These are phyloP conservation scores for Trileptium ribeirensis DNA, from an alignment of 2,888 invertebrate genomes.

Conservation along the genomic window DNA sequence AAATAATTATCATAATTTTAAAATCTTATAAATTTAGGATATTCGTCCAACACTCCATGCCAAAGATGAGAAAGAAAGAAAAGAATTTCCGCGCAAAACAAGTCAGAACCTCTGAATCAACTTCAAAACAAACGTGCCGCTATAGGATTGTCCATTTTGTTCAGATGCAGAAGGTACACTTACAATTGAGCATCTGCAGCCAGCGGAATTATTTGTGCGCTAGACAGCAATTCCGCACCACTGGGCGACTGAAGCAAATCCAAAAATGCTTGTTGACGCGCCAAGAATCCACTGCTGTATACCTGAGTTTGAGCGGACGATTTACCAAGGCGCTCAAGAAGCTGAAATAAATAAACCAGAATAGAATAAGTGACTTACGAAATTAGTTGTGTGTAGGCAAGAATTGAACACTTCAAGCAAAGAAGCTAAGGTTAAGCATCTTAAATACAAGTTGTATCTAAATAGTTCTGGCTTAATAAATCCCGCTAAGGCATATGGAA, in stretches of 20 bases:
- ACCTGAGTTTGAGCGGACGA: not conserved
- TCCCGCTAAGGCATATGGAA: no score
- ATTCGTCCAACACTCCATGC: not conserved
- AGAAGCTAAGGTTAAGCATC: no score
- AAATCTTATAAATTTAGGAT: no score
- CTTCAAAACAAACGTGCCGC: no score
- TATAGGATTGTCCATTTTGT: not conserved
- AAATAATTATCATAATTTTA: no score
- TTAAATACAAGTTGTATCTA: no score
- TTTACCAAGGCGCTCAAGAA: constrained; percentile 20
- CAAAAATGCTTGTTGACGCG: constrained; percentile 67
- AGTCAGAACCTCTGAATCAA: not conserved
- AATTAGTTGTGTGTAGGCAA: no score
- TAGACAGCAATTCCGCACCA: constrained; percentile 60
- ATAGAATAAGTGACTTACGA: no score
- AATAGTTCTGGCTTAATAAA: no score
- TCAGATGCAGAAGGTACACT: constrained; percentile 42
- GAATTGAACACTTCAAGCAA: no score
- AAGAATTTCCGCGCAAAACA: not conserved
- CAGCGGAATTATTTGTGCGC: constrained; percentile 59
- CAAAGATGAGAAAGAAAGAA: not conserved
- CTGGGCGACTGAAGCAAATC: constrained; percentile 62
- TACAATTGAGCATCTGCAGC: constrained; percentile 64
- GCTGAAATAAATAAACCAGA: constrained; percentile 20
- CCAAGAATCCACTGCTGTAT: constrained; percentile 54